Percentiles rank a stretch among this genome's conserved stretches.
phyloP scores from a whole-genome alignment of 2,888 invertebrate species.

The Clistopyga incitator region DNA sequence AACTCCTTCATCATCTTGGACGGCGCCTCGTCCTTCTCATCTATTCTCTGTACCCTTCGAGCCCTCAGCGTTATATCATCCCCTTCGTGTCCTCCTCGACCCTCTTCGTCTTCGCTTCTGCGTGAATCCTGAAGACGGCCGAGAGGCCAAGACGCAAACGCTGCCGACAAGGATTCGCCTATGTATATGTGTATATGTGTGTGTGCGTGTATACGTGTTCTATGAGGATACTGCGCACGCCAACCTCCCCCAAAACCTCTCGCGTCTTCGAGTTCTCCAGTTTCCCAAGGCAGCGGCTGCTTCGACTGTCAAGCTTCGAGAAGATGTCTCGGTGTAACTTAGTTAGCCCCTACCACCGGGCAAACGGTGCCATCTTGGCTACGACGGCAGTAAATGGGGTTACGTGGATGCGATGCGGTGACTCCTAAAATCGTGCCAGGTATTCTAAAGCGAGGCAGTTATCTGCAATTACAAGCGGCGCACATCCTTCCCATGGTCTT shows the following conservation, averaged over 20 bases:
- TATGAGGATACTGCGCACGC: conserved; percentile 56
- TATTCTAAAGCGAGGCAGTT: conserved; percentile 79
- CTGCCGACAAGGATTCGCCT: neutral
- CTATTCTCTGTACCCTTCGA: neutral
- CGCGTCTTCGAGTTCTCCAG: conserved; percentile 64
- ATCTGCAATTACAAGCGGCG: conserved; percentile 78
- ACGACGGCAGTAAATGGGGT: conserved; percentile 76
- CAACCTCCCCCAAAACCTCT: conserved; percentile 32
- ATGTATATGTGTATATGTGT: conserved; percentile 41
- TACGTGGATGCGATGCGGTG: conserved; percentile 76
- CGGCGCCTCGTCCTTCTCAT: conserved; percentile 26
- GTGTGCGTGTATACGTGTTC: conserved; percentile 17
- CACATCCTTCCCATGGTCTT: conserved; percentile 44
- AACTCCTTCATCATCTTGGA: conserved; percentile 52
- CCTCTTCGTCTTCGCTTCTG: conserved; percentile 45
- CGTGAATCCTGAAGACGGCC: conserved; percentile 58
- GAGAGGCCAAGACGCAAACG: conserved; percentile 43
- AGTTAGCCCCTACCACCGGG: conserved; percentile 78
- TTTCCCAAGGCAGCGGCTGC: conserved; percentile 66
- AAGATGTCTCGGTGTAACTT: conserved; percentile 81
- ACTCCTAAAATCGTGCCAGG: conserved; percentile 71
- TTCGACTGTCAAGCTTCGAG: conserved; percentile 74
- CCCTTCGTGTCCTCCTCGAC: conserved; percentile 14
- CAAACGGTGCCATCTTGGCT: conserved; percentile 83
- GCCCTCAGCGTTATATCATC: conserved; percentile 45